Conservation (phyloP, 2,113 vertebrate genomes). For the Egretta garzetta region DNA sequence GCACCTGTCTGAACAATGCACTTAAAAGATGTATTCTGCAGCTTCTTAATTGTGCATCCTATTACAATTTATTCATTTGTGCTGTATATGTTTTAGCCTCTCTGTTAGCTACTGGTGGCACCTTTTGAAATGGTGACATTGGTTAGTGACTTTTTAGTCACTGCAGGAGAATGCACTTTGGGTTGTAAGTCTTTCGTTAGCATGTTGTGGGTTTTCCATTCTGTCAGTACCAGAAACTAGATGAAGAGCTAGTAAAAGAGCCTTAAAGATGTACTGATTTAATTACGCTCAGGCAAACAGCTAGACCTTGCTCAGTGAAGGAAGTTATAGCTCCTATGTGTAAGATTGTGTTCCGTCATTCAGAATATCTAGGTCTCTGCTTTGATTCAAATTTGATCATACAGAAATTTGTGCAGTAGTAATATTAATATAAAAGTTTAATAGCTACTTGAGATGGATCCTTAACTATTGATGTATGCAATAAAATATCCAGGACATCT, state of each 20-base stretch:
- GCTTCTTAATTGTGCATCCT: background rate
- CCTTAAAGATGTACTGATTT: background rate
- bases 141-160: background rate
- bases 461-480: background rate
- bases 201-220: background rate
- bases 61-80: background rate
- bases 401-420: background rate
- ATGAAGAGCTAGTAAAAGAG: background rate
- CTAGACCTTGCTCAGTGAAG: background rate
- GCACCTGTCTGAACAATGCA: background rate
- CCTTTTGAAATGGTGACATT: background rate
- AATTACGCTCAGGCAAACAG: background rate
- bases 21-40: background rate
- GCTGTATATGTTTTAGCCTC: background rate
- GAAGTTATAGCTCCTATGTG: background rate
- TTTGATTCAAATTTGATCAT: constrained; percentile 46
- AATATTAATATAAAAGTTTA: background rate
- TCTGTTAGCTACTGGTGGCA: background rate
- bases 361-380: background rate
- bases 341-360: background rate
- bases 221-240: background rate
- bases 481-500: background rate
- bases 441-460: background rate
- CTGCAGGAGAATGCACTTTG: background rate
- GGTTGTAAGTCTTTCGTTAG: background rate